phyloP scores from a whole-genome alignment of 2,113 vertebrate species.

The Strigops habroptila region DNA sequence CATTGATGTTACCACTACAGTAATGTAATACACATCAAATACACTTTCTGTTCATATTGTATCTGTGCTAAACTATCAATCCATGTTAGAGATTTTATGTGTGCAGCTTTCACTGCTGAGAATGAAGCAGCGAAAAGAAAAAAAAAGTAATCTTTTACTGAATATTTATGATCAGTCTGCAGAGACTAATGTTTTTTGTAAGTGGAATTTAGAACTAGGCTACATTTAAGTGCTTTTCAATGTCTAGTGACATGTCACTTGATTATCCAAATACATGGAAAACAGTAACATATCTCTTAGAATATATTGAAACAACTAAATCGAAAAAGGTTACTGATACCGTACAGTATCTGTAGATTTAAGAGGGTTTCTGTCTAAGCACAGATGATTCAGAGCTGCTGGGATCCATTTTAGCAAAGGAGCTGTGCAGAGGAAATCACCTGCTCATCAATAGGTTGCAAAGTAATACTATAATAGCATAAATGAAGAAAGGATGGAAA shows the following conservation, averaged over 20 bases:
- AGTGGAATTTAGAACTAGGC: not conserved
- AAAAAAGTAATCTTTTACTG: not conserved
- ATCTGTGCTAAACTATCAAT: not conserved
- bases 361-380: slow-evolving; percentile 6
- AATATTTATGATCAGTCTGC: not conserved
- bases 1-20: not conserved
- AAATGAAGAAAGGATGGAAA: slow-evolving; percentile 30
- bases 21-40: not conserved
- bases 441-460: not conserved
- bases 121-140: not conserved
- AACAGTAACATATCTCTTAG: not conserved
- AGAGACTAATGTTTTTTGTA: not conserved
- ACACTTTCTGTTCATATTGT: not conserved
- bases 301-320: not conserved
- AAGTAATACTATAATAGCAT: not conserved
- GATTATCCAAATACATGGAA: not conserved
- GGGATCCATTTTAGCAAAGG: not conserved
- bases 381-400: not conserved
- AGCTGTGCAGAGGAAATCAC: not conserved
- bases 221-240: not conserved
- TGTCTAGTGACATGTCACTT: not conserved
- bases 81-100: not conserved
- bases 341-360: not conserved
- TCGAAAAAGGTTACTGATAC: not conserved
- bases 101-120: not conserved